phyloP scores from a whole-genome alignment of 2,797 vertebrate genomes.

The Catharus ustulatus region DNA sequence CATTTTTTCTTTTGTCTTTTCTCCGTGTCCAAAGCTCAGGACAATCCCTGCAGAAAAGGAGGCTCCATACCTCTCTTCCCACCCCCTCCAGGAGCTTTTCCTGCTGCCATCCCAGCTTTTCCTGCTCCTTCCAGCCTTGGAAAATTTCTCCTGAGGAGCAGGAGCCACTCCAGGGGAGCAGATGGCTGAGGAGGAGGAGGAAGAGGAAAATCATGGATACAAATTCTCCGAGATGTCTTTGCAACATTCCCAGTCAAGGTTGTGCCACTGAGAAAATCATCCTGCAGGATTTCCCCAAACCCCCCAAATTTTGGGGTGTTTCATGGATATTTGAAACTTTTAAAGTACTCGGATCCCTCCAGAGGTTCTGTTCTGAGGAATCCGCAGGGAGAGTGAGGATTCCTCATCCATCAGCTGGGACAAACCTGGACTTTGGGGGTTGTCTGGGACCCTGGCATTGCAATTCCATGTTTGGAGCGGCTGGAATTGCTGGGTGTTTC shows the following conservation, averaged over 20 bases:
- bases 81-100: neutral
- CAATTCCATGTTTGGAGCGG: neutral
- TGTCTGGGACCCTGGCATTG: neutral
- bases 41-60: neutral
- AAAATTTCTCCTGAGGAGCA: conserved; percentile 15
- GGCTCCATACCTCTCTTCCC: neutral
- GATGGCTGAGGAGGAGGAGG: conserved; percentile 36
- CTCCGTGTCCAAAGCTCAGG: neutral
- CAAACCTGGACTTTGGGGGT: neutral
- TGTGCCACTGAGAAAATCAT: neutral
- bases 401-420: neutral
- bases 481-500: neutral
- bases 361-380: neutral
- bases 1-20: neutral
- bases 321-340: neutral
- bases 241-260: neutral
- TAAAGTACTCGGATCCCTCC: rapidly evolving
- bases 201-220: conserved; percentile 26
- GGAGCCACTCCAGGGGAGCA: conserved; percentile 30
- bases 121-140: neutral
- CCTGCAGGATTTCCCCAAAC: neutral
- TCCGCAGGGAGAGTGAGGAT: rapidly evolving
- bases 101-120: neutral
- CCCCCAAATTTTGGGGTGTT: neutral
- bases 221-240: conserved; percentile 7